A percentile compares a stretch with the other conserved stretches of the same genome.
phyloP scores from a whole-genome alignment of 92 coral and sea anemone genomes.

The Epizoanthus fatuus region DNA sequence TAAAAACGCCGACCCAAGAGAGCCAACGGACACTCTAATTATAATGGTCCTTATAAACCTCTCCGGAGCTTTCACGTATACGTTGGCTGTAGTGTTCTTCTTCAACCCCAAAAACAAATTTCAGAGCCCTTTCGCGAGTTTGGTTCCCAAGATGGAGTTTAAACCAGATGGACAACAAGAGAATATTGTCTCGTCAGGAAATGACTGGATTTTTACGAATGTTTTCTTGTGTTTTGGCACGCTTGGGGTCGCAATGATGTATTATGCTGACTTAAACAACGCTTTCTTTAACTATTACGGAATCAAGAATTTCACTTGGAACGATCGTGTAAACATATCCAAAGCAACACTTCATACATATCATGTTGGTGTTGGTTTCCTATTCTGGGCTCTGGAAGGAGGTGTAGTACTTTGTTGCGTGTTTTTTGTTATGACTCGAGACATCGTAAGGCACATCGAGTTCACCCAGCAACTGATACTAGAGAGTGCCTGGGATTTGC shows the following conservation, averaged over 20 bases:
- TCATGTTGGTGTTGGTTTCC: slow-evolving; percentile 26
- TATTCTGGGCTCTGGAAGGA: slow-evolving; percentile 66
- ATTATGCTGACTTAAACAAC: slow-evolving; percentile 39
- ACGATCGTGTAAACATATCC: slow-evolving; percentile 30
- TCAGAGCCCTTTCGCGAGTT: slow-evolving; percentile 45
- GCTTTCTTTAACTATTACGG: slow-evolving; percentile 64
- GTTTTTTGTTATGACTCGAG: slow-evolving; percentile 64
- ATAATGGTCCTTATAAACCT: slow-evolving; percentile 48
- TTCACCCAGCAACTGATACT: slow-evolving; percentile 63
- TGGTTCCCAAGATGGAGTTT: slow-evolving; percentile 66
- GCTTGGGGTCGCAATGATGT: slow-evolving; percentile 38
- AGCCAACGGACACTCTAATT: slow-evolving; percentile 68
- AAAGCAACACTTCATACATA: slow-evolving; percentile 31
- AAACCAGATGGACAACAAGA: slow-evolving; percentile 69
- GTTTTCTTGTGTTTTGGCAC: slow-evolving; percentile 57
- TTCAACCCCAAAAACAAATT: slow-evolving; percentile 58
- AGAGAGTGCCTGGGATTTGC: slow-evolving; percentile 51
- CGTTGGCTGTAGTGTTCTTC: slow-evolving; percentile 57
- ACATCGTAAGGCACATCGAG: slow-evolving; percentile 66
- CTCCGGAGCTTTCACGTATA: slow-evolving; percentile 66
- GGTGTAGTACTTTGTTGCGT: slow-evolving; percentile 64
- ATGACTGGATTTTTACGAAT: slow-evolving; percentile 66
- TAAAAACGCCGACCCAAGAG: slow-evolving; percentile 16
- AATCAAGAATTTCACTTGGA: slow-evolving; percentile 60
- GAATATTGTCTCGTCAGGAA: slow-evolving; percentile 43